Evolutionary conservation across 2,888 invertebrate genomes (phyloP).

Genomic region (Dromius quadrimaculatus): DNA sequence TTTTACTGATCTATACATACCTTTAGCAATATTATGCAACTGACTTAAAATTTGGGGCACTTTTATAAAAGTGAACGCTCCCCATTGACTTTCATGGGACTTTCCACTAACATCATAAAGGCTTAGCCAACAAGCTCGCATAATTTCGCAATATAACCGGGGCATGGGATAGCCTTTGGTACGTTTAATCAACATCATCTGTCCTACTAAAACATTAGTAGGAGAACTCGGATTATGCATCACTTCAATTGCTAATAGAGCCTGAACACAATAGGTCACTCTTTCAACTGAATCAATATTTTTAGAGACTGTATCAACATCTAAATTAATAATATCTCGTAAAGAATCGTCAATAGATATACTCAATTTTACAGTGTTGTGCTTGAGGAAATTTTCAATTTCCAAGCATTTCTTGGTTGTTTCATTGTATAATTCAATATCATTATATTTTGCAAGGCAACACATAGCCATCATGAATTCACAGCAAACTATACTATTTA

Average conservation of each 20-base stretch:
- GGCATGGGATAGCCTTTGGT: constrained; percentile 86
- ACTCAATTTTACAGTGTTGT: constrained; percentile 71
- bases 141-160: constrained; percentile 88
- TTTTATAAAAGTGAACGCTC: constrained; percentile 93
- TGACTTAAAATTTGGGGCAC: constrained; percentile 85
- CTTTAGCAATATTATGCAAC: constrained; percentile 72
- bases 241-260: constrained; percentile 86
- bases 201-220: constrained; percentile 82
- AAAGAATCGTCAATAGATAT: constrained; percentile 73
- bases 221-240: constrained; percentile 88
- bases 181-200: constrained; percentile 86
- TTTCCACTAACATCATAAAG: constrained; percentile 87
- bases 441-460: constrained; percentile 85
- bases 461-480: constrained; percentile 80
- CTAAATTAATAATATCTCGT: constrained; percentile 73
- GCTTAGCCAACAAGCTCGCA: constrained; percentile 90
- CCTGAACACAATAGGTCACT: constrained; percentile 81
- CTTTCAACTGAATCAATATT: constrained; percentile 72
- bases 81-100: constrained; percentile 91
- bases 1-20: no score
- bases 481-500: constrained; percentile 77
- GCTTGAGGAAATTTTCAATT: constrained; percentile 73
- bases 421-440: constrained; percentile 75
- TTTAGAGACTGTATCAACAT: constrained; percentile 73
- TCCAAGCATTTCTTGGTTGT: constrained; percentile 81